Evolutionary conservation across 2,888 invertebrate genomes (phyloP).

Genomic region (Eutolmus rufibarbis): DNA sequence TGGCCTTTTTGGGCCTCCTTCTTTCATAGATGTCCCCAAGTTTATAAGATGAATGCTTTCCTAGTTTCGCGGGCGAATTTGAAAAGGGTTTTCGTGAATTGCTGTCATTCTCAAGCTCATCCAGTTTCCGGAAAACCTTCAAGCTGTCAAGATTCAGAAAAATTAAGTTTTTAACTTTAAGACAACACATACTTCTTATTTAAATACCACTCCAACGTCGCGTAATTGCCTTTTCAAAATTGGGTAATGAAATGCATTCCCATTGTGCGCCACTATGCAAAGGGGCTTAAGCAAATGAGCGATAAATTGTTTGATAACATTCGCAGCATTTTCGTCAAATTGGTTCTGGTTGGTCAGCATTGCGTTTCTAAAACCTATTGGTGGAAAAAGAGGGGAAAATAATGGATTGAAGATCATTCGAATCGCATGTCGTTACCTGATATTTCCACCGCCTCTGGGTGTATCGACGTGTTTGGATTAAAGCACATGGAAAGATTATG

Average conservation of each 20-base stretch:
- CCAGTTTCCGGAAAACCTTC: conserved; percentile 67
- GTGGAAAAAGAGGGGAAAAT: too few species aligned
- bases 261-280: conserved; percentile 85
- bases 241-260: conserved; percentile 79
- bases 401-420: too few species aligned
- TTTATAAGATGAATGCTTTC: conserved; percentile 59
- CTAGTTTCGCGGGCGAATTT: too few species aligned
- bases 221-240: conserved; percentile 71
- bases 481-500: conserved; percentile 77
- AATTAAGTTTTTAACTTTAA: conserved; percentile 31
- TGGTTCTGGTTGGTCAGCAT: conserved; percentile 61
- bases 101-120: conserved; percentile 49
- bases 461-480: conserved; percentile 67
- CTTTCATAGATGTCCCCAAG: conserved; percentile 67
- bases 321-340: conserved; percentile 68
- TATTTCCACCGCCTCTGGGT: conserved; percentile 50
- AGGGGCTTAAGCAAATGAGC: conserved; percentile 70
- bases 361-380: too few species aligned
- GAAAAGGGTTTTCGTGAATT: too few species aligned
- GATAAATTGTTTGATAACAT: conserved; percentile 71
- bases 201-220: conserved; percentile 62
- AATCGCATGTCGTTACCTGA: conserved; percentile 61
- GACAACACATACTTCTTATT: neutral
- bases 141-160: conserved; percentile 69
- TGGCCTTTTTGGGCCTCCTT: conserved; percentile 63